These are phyloP conservation scores for Phortica magna DNA, from an alignment of 2,888 invertebrate genomes.

Conservation along the genomic window DNA sequence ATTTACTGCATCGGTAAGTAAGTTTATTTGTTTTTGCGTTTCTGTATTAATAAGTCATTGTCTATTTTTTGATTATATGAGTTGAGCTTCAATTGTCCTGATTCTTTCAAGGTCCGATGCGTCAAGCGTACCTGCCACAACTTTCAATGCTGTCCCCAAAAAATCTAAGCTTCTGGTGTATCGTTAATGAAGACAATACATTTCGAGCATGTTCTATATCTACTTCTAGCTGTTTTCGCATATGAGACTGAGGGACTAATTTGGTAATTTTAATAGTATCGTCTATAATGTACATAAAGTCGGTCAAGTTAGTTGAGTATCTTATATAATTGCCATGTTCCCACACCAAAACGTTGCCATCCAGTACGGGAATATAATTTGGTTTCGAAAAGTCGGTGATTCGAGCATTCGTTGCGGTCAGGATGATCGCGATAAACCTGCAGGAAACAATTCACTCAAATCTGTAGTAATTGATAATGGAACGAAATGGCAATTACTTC, in stretches of 20 bases:
- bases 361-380: neutral
- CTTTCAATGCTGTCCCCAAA: conserved; percentile 14
- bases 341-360: conserved; percentile 18
- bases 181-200: conserved; percentile 19
- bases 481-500: neutral
- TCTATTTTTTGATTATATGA: neutral
- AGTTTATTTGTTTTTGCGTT: conserved; percentile 24
- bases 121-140: conserved; percentile 6
- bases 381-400: conserved; percentile 23
- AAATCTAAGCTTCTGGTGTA: conserved; percentile 30
- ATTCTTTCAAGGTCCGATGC: conserved; percentile 1
- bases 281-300: conserved; percentile 3
- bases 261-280: conserved; percentile 29
- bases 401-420: conserved; percentile 14
- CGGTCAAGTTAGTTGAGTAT: conserved; percentile 19
- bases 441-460: no score
- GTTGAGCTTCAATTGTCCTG: neutral
- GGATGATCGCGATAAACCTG: conserved; percentile 6
- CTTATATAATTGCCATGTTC: conserved; percentile 29
- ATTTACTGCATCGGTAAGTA: conserved; percentile 24
- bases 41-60: conserved; percentile 19
- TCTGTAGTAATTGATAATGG: no score
- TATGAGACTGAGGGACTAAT: conserved; percentile 33
- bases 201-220: conserved; percentile 12
- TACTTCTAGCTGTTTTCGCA: conserved; percentile 31